Conservation (phyloP, 2,888 invertebrate genomes). For the Nomada hirtipes region DNA sequence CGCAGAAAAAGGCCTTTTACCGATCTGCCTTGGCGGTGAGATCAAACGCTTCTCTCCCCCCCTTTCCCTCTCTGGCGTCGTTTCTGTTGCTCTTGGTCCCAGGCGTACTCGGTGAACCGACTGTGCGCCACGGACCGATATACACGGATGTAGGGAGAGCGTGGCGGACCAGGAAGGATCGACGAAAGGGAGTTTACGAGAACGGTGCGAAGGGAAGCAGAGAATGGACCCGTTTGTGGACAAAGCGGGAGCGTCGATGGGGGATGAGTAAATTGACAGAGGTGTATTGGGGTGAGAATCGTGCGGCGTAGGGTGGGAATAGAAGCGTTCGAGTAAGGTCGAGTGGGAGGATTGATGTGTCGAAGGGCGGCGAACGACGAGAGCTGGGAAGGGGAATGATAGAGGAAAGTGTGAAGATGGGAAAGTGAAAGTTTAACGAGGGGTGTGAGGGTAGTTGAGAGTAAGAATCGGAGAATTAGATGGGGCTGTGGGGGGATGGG, state of each 20-base stretch:
- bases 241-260: slow-evolving; percentile 6
- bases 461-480: background rate
- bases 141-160: slow-evolving; percentile 63
- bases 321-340: background rate
- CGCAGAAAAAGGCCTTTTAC: slow-evolving; percentile 79
- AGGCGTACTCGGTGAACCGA: slow-evolving; percentile 71
- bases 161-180: slow-evolving; percentile 20
- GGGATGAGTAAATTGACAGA: background rate
- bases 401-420: background rate
- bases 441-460: background rate
- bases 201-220: slow-evolving; percentile 10
- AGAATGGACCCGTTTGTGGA: slow-evolving; percentile 19
- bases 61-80: background rate
- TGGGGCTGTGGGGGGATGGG: too few relatives aligned
- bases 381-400: background rate
- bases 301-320: background rate
- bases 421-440: slow-evolving; percentile 20
- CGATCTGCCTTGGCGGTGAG: slow-evolving; percentile 79
- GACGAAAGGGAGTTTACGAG: slow-evolving; percentile 7
- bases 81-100: slow-evolving; percentile 58
- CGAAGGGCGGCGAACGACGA: background rate
- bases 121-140: slow-evolving; percentile 66
- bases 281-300: slow-evolving; percentile 11
- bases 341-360: background rate
- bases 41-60: slow-evolving; percentile 72